Conservation (phyloP, 2,113 vertebrate genomes). For the Cryptomyrus ogoouensis region DNA sequence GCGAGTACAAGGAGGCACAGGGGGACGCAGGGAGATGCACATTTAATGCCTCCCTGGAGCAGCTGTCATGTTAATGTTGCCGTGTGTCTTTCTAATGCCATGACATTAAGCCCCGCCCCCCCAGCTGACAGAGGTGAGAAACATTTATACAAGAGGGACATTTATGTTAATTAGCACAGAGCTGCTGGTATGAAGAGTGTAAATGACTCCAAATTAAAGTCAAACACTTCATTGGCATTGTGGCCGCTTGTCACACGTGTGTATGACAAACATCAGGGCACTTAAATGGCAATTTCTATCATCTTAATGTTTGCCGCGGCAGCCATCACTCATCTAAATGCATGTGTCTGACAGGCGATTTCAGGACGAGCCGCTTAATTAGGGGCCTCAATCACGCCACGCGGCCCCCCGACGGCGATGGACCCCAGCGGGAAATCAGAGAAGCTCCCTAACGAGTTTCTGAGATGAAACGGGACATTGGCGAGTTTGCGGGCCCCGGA, state of each 20-base stretch:
- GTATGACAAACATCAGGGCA: conserved; percentile 97
- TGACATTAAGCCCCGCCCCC: conserved; percentile 65
- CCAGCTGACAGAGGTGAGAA: conserved; percentile 70
- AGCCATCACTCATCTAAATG: conserved; percentile 98
- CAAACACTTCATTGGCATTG: conserved; percentile 95
- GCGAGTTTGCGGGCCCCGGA: conserved; percentile 14
- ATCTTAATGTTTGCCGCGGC: conserved; percentile 97
- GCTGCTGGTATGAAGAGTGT: conserved; percentile 84
- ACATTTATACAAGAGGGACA: conserved; percentile 85
- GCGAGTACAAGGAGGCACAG: not conserved
- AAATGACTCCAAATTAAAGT: conserved; percentile 98
- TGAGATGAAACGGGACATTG: conserved; percentile 34
- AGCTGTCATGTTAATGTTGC: not conserved
- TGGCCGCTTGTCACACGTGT: conserved; percentile 97
- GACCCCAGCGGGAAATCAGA: conserved; percentile 43
- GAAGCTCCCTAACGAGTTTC: conserved; percentile 55
- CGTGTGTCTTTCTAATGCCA: conserved; percentile 25
- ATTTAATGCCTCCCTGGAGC: not conserved
- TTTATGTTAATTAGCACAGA: conserved; percentile 97
- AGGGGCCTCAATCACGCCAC: conserved; percentile 83
- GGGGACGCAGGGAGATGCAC: not conserved
- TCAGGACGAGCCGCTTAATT: conserved; percentile 92
- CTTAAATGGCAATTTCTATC: conserved; percentile 99
- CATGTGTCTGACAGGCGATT: conserved; percentile 97
- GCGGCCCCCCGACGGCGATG: conserved; percentile 41